phyloP scores from a whole-genome alignment of 2,888 invertebrate genomes.

The Mimumesa dahlbomi region DNA sequence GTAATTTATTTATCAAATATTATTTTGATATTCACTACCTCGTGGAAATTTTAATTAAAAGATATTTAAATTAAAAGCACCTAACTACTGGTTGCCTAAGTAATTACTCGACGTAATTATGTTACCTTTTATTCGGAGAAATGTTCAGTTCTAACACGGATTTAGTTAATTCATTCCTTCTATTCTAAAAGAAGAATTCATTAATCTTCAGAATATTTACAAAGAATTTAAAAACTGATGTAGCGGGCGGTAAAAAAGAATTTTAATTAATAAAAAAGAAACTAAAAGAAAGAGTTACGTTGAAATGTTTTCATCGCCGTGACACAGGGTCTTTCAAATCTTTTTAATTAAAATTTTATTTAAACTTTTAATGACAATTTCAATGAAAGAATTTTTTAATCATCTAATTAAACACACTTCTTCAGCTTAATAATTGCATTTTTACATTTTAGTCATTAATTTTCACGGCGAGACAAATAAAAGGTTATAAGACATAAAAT shows the following conservation, averaged over 20 bases:
- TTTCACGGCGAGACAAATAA: conserved; percentile 1
- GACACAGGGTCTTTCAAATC: neutral
- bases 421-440: conserved; percentile 34
- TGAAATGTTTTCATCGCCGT: neutral
- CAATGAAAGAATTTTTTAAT: conserved; percentile 16
- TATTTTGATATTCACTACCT: too few relatives aligned
- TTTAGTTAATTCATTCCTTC: too few relatives aligned
- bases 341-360: conserved; percentile 19
- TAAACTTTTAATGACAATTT: conserved; percentile 12
- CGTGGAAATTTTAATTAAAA: too few relatives aligned
- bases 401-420: conserved; percentile 33
- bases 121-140: too few relatives aligned
- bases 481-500: conserved; percentile 15
- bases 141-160: too few relatives aligned
- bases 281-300: neutral
- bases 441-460: conserved; percentile 5
- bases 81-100: too few relatives aligned
- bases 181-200: too few relatives aligned
- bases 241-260: neutral
- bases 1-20: too few relatives aligned
- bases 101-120: too few relatives aligned
- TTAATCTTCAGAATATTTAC: conserved; percentile 8
- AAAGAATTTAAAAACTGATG: conserved; percentile 9
- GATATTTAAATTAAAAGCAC: too few relatives aligned
- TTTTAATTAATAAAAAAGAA: too few relatives aligned